Evolutionary conservation across 2,113 vertebrate species (phyloP).

Genomic region (Psephotus haematonotus): DNA sequence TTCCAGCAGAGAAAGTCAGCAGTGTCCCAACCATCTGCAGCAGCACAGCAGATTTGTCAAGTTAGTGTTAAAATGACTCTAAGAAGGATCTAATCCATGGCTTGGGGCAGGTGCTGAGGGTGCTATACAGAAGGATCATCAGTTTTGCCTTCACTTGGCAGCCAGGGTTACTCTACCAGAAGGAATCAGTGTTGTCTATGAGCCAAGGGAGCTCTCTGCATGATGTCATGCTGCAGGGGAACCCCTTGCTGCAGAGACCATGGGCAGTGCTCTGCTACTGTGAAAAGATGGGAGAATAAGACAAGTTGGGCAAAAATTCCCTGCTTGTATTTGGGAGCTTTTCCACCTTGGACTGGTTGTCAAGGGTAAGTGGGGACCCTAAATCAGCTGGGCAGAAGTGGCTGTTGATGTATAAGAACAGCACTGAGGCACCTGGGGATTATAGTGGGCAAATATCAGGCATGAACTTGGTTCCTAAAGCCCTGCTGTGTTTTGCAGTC

Average conservation of each 20-base stretch:
- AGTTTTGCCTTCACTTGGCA: constrained; percentile 7
- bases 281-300: background rate
- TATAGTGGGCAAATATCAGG: background rate
- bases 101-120: background rate
- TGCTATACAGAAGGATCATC: background rate
- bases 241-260: background rate
- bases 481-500: accelerated
- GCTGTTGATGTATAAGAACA: background rate
- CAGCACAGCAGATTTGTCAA: background rate
- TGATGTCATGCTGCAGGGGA: constrained; percentile 42
- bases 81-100: background rate
- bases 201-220: background rate
- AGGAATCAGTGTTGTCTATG: background rate
- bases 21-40: background rate
- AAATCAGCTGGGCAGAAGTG: background rate
- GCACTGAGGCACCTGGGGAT: background rate
- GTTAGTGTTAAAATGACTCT: background rate
- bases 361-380: too few species aligned
- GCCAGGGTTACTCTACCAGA: constrained; percentile 37
- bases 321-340: background rate
- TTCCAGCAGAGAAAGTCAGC: background rate
- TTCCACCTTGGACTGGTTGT: accelerated
- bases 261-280: background rate
- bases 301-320: background rate
- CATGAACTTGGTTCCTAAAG: background rate